These are phyloP conservation scores for Falco peregrinus DNA, from an alignment of 2,797 vertebrate species.

Conservation along the genomic window DNA sequence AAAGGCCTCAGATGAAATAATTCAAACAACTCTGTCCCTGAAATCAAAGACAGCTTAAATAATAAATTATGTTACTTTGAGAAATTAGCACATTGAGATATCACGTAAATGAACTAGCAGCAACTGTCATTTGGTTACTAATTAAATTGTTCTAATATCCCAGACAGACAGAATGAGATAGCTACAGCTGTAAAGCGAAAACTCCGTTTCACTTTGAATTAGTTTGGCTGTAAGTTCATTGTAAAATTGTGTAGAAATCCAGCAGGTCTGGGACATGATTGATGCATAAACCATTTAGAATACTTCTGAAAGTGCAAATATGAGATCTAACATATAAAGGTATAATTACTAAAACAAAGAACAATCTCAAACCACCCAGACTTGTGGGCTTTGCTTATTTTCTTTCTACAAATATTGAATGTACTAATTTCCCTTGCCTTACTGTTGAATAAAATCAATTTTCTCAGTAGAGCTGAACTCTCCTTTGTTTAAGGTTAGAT, in stretches of 20 bases:
- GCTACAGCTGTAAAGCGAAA: constrained; percentile 42
- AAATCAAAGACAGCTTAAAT: constrained; percentile 72
- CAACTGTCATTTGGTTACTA: constrained; percentile 45
- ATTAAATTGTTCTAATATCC: constrained; percentile 51
- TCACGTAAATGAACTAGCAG: constrained; percentile 38
- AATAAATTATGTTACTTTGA: constrained; percentile 64
- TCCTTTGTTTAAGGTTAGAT: constrained; percentile 81
- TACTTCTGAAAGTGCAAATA: constrained; percentile 76
- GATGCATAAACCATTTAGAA: constrained; percentile 66
- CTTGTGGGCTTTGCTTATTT: constrained; percentile 78
- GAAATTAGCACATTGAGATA: constrained; percentile 54
- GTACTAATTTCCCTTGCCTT: constrained; percentile 83
- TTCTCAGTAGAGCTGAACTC: constrained; percentile 79
- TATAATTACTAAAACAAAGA: constrained; percentile 83
- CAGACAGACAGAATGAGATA: constrained; percentile 13
- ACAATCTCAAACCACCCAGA: constrained; percentile 77
- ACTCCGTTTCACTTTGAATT: constrained; percentile 66
- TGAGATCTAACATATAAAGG: constrained; percentile 74
- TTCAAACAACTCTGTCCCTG: constrained; percentile 61
- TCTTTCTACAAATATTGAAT: constrained; percentile 84
- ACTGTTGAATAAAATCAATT: constrained; percentile 82
- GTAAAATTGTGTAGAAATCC: constrained; percentile 51
- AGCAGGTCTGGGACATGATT: constrained; percentile 30
- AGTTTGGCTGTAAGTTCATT: constrained; percentile 62
- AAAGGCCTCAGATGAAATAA: constrained; percentile 59